phyloP scores from a whole-genome alignment of 2,113 vertebrate genomes.

The Hyperoodon ampullatus region DNA sequence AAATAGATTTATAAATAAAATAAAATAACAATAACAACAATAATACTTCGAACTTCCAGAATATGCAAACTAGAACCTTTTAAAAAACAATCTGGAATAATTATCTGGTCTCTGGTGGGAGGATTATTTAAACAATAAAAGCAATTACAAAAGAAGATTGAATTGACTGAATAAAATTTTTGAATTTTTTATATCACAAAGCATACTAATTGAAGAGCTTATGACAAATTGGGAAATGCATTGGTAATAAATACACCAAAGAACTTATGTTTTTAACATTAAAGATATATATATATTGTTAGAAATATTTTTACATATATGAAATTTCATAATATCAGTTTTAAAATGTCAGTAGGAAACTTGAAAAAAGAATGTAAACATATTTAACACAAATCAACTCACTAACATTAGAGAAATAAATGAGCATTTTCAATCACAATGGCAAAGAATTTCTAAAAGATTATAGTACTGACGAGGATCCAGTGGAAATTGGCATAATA shows the following conservation, averaged over 20 bases:
- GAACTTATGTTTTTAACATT: not conserved
- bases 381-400: not conserved
- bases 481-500: not conserved
- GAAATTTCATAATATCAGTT: not conserved
- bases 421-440: not conserved
- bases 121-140: not conserved
- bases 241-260: not conserved
- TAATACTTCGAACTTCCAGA: not conserved
- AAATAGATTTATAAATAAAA: no score
- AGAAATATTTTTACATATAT: no score
- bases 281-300: not conserved
- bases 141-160: constrained; percentile 13
- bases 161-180: not conserved
- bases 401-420: not conserved
- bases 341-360: not conserved
- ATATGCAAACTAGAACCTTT: not conserved
- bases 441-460: not conserved
- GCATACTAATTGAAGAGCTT: not conserved
- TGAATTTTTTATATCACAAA: not conserved
- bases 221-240: not conserved
- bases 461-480: not conserved
- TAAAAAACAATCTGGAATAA: not conserved
- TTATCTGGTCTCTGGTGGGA: not conserved
- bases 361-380: not conserved
- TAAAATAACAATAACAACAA: not conserved